phyloP scores from a whole-genome alignment of 1,140 invertebrate species.

The Glossosoma conforme region DNA sequence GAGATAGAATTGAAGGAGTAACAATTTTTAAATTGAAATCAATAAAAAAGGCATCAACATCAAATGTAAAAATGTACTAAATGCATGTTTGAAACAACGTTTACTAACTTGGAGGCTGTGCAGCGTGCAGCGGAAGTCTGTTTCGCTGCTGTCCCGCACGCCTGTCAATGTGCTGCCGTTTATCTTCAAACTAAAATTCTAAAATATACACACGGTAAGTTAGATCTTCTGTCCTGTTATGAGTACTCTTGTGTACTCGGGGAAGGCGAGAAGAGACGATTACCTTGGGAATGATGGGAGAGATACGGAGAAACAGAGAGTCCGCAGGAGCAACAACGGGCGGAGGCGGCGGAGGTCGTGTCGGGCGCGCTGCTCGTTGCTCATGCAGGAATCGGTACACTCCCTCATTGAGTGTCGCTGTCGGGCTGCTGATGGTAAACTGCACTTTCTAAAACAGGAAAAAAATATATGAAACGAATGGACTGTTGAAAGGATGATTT shows the following conservation, averaged over 20 bases:
- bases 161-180: conserved; percentile 63
- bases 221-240: too few species aligned
- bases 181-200: conserved; percentile 66
- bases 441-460: conserved; percentile 71
- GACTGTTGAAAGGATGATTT: too few species aligned
- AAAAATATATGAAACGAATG: conserved; percentile 23
- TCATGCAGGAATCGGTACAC: conserved; percentile 57
- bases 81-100: neutral
- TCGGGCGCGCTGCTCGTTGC: conserved; percentile 31
- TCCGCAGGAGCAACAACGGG: conserved; percentile 30
- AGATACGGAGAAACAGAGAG: conserved; percentile 51
- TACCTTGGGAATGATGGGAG: conserved; percentile 73
- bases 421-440: conserved; percentile 63
- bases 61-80: neutral
- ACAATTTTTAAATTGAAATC: too few species aligned
- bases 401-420: conserved; percentile 60
- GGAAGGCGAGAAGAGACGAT: neutral
- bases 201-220: conserved; percentile 38
- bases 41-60: neutral
- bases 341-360: conserved; percentile 16
- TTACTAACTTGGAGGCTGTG: conserved; percentile 41
- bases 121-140: conserved; percentile 40
- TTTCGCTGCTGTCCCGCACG: conserved; percentile 55
- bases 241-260: neutral
- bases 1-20: too few species aligned